Base-by-base conservation (phyloP, 2,888 invertebrate genomes). In the Nymphalis c-album region DNA sequence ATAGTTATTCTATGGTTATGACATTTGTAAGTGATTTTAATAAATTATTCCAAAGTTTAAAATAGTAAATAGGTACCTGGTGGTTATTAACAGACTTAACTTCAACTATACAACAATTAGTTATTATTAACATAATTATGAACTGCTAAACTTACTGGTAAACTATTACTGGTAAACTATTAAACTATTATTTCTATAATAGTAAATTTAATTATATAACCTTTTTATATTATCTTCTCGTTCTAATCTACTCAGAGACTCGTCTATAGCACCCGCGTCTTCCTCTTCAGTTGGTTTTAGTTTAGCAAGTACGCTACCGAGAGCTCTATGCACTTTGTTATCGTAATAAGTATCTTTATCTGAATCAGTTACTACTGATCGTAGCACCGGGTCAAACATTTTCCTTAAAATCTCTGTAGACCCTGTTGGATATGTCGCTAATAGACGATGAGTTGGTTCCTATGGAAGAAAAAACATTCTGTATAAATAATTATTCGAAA, bases 371-470 rank as follows among this genome's bases (percentile, higher is more conserved):
- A 2, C 18, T 57, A 13, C 10, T 55, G 22, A 10, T 40, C 48
- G 48, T 18, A 18, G 13, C 40, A 48, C 48, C 10, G 75, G 77
- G 53, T 77, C 70, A 63, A 80, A 85, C 50, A 80, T 80, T 59
- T 83, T 82, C 82, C 84, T 81, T 22, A 85, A 65, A 53, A 84
- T 84, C 51, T 83, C 72, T 22, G 87, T 80, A 4, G 73, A 73
- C 8, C 80, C 80, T 18, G 77, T 69, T 20, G 48, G 48, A n/a
- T 48, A 18, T 18, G 48, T 48, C 1, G n/a, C 7, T 7, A n/a
- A 18, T 7, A 18, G 8, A 0, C 1, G 18, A 1, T 48, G 48
- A n/a, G 7, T 48, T 48, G 48, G 13, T 40, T 40, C 40, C 40
- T 40, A 40, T 40, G 40, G 4, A 40, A 40, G 8, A 40, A 35